Evolutionary conservation across 2,113 vertebrate genomes (phyloP), one percentile per base, ranked within the genome.

Genomic region (Gobius niger): DNA sequence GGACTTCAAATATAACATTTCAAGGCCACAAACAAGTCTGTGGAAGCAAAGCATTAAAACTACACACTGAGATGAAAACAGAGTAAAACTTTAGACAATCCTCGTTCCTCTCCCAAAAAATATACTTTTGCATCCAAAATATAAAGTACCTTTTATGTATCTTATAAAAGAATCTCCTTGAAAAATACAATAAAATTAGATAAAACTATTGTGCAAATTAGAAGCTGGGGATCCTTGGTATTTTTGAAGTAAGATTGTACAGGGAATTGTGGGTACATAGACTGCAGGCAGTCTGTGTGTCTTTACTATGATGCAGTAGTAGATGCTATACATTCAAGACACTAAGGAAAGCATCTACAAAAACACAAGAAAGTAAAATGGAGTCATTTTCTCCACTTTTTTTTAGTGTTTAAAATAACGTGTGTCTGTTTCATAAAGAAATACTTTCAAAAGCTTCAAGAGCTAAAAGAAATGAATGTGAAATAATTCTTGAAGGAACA

Each of bases 131-230:
- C 63, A 72, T 63, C 60, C 72, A 79, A 79, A 81, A 87, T 74
- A 88, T 78, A 86, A 88, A 87, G 92, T 93, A 93, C 91, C 91
- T 84, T 84, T 87, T 78, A 80, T 71, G 59, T 70, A 68, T 82
- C 81, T 84, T 76, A 92, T 90, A 90, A 91, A 92, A 92, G 51
- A 88, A 85, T 87, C 84, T 82, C 78, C 85, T 92, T 84, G 86
- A 94, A 92, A 86, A 88, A 91, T 91, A 90, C 54, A 93, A 90
- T 91, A 90, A 89, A 88, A 87, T 83, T 90, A 76, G 40, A 92
- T 69, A 92, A 86, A 89, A 88, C 88, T 88, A 91, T 83, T 93
- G 95, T 96, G 95, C 94, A 96, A 96, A 96, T 83, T 89, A 87
- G 85, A 91, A 34, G 91, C 88, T 82, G 71, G 56, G 56, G 89